Evolutionary conservation across 1,140 invertebrate species (phyloP).

Genomic region (Telenomus remus): DNA sequence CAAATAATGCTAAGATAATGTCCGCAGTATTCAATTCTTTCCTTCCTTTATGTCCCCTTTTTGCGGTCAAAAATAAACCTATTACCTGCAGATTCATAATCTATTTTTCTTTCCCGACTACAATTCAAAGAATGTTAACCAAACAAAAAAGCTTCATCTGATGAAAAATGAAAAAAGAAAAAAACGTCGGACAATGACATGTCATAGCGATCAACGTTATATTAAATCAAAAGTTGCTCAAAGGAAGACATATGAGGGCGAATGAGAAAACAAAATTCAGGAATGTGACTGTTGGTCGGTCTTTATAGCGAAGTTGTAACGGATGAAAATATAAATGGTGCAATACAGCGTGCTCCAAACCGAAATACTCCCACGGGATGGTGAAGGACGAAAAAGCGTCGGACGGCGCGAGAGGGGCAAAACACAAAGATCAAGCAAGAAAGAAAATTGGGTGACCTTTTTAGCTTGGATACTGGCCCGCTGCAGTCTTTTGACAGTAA

Average conservation of each 20-base stretch:
- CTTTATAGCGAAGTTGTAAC: slow-evolving; percentile 11
- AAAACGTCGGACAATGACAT: too few relatives aligned
- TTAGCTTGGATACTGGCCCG: slow-evolving; percentile 23
- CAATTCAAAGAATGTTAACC: too few relatives aligned
- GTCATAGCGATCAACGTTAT: too few relatives aligned
- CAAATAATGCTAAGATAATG: slow-evolving; percentile 34
- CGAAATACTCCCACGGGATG: slow-evolving; percentile 15
- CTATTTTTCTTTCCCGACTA: too few relatives aligned
- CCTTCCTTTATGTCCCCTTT: slow-evolving; percentile 2
- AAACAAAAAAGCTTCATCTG: too few relatives aligned
- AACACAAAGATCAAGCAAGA: slow-evolving; percentile 43
- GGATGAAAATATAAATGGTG: slow-evolving; percentile 29
- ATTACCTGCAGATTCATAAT: too few relatives aligned
- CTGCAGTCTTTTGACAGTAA: slow-evolving; percentile 11
- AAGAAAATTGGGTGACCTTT: slow-evolving; percentile 54
- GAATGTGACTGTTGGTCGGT: too few relatives aligned
- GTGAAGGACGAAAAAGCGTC: background rate
- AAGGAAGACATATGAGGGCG: too few relatives aligned
- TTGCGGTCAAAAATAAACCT: too few relatives aligned
- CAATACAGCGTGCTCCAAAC: slow-evolving; percentile 24
- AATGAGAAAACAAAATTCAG: too few relatives aligned
- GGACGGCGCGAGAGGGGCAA: slow-evolving; percentile 40
- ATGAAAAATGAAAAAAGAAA: too few relatives aligned
- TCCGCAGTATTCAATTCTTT: background rate
- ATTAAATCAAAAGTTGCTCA: too few relatives aligned